Percentiles rank a stretch among this genome's conserved stretches.
phyloP scores from a whole-genome alignment of 2,797 vertebrate genomes.

The Ctenosaura bakeri region DNA sequence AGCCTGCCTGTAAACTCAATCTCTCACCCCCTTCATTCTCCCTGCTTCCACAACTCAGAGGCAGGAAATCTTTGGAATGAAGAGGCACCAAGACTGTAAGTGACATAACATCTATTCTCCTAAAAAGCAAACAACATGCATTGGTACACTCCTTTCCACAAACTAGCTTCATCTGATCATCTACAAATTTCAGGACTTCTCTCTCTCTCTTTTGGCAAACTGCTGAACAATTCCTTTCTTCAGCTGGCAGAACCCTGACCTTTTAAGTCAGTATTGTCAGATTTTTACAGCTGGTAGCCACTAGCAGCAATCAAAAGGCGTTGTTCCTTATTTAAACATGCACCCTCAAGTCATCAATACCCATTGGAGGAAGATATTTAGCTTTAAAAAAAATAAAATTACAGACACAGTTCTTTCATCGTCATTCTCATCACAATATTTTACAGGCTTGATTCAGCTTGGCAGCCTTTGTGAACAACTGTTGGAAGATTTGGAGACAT shows the following conservation, averaged over 20 bases:
- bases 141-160: not conserved
- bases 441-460: not conserved
- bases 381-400: not conserved
- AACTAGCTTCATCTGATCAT: not conserved
- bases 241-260: not conserved
- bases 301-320: not conserved
- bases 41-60: slow-evolving; percentile 53
- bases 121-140: not conserved
- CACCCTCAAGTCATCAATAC: not conserved
- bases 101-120: not conserved
- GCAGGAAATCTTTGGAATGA: slow-evolving; percentile 74
- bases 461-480: not conserved
- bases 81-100: slow-evolving; percentile 62
- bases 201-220: not conserved
- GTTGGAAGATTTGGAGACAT: not conserved
- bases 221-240: not conserved
- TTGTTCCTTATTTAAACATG: not conserved
- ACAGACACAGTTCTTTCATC: not conserved
- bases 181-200: not conserved
- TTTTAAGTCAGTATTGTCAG: not conserved
- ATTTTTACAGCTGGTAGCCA: not conserved
- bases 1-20: slow-evolving; percentile 76
- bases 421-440: not conserved
- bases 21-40: slow-evolving; percentile 47
- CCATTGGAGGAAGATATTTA: not conserved